These are phyloP conservation scores for Drosophila anceps DNA, from an alignment of 2,888 invertebrate species.

Conservation along the genomic window DNA sequence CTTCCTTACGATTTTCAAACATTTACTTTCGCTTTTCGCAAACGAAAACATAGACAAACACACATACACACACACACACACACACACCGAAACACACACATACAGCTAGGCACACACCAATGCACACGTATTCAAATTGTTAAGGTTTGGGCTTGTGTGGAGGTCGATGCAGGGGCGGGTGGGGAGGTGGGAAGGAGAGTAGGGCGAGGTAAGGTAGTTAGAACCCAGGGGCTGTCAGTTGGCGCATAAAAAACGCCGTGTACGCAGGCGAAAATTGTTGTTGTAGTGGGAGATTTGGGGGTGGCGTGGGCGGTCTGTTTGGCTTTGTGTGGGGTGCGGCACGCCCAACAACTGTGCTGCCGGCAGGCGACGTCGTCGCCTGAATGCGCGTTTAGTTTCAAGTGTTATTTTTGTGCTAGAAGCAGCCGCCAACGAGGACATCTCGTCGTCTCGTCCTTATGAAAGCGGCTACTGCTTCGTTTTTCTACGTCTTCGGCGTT, in stretches of 20 bases:
- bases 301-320: slow-evolving; percentile 7
- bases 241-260: slow-evolving; percentile 71
- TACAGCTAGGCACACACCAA: slow-evolving; percentile 19
- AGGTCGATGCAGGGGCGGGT: not conserved
- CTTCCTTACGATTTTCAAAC: slow-evolving; percentile 81
- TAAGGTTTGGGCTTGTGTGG: slow-evolving; percentile 27
- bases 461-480: slow-evolving; percentile 42
- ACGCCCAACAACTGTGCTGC: slow-evolving; percentile 37
- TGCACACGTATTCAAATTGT: slow-evolving; percentile 70
- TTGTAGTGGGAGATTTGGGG: slow-evolving; percentile 24
- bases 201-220: slow-evolving; percentile 32
- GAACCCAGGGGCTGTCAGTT: slow-evolving; percentile 53
- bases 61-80: slow-evolving; percentile 32
- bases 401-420: slow-evolving; percentile 81
- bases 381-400: slow-evolving; percentile 81
- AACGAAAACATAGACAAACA: slow-evolving; percentile 74
- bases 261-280: slow-evolving; percentile 78
- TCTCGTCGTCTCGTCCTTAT: slow-evolving; percentile 54
- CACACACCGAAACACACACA: slow-evolving; percentile 16
- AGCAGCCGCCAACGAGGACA: slow-evolving; percentile 65
- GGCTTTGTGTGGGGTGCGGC: slow-evolving; percentile 30
- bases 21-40: slow-evolving; percentile 80
- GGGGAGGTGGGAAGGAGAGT: not conserved
- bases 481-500: slow-evolving; percentile 40
- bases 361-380: slow-evolving; percentile 48